Conservation (phyloP, 2,797 vertebrate species). For the Emydoidea blandingii region DNA sequence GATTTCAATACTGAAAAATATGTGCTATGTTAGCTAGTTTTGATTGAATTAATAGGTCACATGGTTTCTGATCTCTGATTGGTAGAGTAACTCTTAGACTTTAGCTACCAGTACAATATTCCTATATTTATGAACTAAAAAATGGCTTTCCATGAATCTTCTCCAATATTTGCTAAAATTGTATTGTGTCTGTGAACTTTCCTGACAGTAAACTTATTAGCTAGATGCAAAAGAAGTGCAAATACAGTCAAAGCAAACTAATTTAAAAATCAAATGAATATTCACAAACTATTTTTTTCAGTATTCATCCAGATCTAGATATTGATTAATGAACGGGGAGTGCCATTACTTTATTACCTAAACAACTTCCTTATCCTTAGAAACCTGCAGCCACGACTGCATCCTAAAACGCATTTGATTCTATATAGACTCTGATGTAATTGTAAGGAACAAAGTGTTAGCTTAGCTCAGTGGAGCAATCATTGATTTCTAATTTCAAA, state of each 20-base stretch:
- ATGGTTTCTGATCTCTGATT: not conserved
- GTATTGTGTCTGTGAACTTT: not conserved
- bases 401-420: not conserved
- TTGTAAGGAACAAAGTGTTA: not conserved
- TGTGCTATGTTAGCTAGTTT: not conserved
- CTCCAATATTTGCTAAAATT: conserved; percentile 16
- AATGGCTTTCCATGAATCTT: conserved; percentile 56
- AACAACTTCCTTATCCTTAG: not conserved
- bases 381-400: not conserved
- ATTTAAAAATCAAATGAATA: not conserved
- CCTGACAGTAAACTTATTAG: conserved; percentile 54
- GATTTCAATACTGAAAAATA: not conserved
- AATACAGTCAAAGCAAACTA: conserved; percentile 43
- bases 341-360: not conserved
- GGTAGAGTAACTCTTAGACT: conserved; percentile 11
- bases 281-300: not conserved
- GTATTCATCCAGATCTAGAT: not conserved
- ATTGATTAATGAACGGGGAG: not conserved
- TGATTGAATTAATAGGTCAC: not conserved
- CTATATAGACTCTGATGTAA: not conserved
- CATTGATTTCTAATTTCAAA: not conserved
- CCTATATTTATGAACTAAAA: conserved; percentile 38
- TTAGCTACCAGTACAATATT: conserved; percentile 36
- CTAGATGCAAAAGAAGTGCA: conserved; percentile 62
- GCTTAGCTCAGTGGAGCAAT: not conserved